These are phyloP conservation scores for Tinea pellionella DNA, from an alignment of 2,888 invertebrate species.

Conservation along the genomic window DNA sequence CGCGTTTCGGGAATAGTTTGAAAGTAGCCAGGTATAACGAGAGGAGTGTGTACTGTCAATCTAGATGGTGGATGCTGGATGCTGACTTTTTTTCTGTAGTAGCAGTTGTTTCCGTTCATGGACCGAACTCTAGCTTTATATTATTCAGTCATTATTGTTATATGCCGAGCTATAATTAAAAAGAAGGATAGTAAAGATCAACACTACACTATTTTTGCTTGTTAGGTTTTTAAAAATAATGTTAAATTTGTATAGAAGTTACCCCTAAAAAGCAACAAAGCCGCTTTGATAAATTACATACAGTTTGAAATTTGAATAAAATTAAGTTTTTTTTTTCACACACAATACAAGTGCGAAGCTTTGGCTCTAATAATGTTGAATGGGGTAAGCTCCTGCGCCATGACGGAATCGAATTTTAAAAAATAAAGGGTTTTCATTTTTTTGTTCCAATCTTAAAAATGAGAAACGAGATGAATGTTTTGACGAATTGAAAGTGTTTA, in stretches of 20 bases:
- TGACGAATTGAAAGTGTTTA: conserved; percentile 53
- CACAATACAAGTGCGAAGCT: background rate
- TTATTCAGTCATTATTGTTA: too few species aligned
- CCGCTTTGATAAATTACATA: background rate
- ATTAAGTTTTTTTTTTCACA: background rate
- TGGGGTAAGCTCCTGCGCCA: conserved; percentile 27
- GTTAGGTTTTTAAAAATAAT: too few species aligned
- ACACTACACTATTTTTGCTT: too few species aligned
- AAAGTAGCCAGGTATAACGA: too few species aligned
- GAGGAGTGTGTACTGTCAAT: too few species aligned
- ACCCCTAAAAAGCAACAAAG: background rate
- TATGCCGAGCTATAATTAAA: too few species aligned
- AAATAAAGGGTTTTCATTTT: conserved; percentile 63
- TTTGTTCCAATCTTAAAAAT: conserved; percentile 61
- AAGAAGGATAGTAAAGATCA: too few species aligned
- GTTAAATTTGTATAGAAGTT: background rate
- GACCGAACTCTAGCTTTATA: too few species aligned
- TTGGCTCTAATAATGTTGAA: background rate
- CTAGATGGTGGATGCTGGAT: too few species aligned
- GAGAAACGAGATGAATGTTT: conserved; percentile 59
- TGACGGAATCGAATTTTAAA: conserved; percentile 61
- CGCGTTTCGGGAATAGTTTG: too few species aligned
- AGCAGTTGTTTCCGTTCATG: too few species aligned
- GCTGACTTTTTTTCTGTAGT: too few species aligned
- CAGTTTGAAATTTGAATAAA: background rate